A percentile compares a stretch with the other conserved stretches of the same genome.
phyloP scores from a whole-genome alignment of 2,888 invertebrate genomes.

The Athrips mouffetella region DNA sequence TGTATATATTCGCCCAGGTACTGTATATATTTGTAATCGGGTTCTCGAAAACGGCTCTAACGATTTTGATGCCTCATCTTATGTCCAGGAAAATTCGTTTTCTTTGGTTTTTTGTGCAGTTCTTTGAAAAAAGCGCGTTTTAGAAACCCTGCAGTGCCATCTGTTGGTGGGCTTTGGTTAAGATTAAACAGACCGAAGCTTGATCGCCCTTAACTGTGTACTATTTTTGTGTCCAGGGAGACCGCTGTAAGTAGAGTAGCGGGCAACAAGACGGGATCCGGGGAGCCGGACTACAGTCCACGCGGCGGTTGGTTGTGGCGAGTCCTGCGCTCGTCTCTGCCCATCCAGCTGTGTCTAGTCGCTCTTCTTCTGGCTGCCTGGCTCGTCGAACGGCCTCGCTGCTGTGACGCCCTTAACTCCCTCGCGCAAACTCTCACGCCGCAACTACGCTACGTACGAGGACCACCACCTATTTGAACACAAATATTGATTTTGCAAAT shows the following conservation, averaged over 20 bases:
- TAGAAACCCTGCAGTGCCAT: too few relatives aligned
- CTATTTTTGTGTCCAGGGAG: not conserved
- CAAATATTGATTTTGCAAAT: too few relatives aligned
- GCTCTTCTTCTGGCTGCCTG: slow-evolving; percentile 86
- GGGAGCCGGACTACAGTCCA: slow-evolving; percentile 77
- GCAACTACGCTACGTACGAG: slow-evolving; percentile 88
- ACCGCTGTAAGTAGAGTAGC: slow-evolving; percentile 31
- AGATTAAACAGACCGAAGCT: too few relatives aligned
- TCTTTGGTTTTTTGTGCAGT: too few relatives aligned
- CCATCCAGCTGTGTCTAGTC: slow-evolving; percentile 86
- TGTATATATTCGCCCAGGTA: too few relatives aligned
- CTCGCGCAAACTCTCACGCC: slow-evolving; percentile 87
- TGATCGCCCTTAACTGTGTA: too few relatives aligned
- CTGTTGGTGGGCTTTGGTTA: too few relatives aligned
- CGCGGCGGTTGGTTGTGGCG: slow-evolving; percentile 84
- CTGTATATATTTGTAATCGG: too few relatives aligned
- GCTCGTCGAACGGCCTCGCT: slow-evolving; percentile 85
- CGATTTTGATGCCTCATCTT: too few relatives aligned
- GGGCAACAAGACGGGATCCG: slow-evolving; percentile 72
- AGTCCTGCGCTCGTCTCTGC: slow-evolving; percentile 85
- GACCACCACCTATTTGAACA: slow-evolving; percentile 87
- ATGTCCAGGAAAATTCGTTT: too few relatives aligned
- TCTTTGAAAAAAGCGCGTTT: too few relatives aligned
- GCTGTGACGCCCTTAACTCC: slow-evolving; percentile 88
- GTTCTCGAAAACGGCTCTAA: too few relatives aligned